Evolutionary conservation across 1,140 invertebrate genomes (phyloP).

Genomic region (Ericerus pela): DNA sequence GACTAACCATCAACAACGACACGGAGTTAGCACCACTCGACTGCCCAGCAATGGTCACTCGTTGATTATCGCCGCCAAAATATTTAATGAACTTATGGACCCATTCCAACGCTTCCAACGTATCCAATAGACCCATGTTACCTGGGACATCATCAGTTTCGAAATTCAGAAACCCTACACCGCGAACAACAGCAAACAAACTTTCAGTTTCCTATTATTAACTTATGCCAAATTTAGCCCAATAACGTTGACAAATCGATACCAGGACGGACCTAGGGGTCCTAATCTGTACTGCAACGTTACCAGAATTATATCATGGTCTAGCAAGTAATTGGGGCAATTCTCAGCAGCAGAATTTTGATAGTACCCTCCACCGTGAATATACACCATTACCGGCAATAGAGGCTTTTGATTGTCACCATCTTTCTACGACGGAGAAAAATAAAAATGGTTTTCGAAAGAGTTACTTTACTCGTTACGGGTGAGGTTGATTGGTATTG

Average conservation of each 20-base stretch:
- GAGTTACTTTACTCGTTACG: too few species aligned
- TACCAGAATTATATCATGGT: conserved; percentile 28
- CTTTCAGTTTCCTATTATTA: neutral
- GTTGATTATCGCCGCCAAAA: conserved; percentile 53
- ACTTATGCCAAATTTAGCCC: neutral
- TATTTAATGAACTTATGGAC: conserved; percentile 47
- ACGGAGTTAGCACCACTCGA: conserved; percentile 45
- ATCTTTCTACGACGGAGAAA: too few species aligned
- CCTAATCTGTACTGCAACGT: conserved; percentile 30
- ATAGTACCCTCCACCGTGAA: conserved; percentile 26
- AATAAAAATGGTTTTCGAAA: too few species aligned
- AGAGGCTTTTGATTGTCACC: neutral
- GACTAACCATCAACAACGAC: conserved; percentile 41
- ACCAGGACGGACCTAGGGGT: conserved; percentile 28
- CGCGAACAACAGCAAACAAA: neutral
- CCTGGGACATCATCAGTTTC: conserved; percentile 40
- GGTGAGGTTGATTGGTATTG: neutral
- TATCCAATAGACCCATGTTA: conserved; percentile 55
- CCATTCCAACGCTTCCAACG: conserved; percentile 55
- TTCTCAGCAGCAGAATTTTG: conserved; percentile 23
- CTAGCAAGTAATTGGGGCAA: conserved; percentile 24
- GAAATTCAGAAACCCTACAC: conserved; percentile 48
- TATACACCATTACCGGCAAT: conserved; percentile 26
- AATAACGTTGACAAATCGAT: neutral
- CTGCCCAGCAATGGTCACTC: conserved; percentile 55